A percentile compares a stretch with the other conserved stretches of the same genome.
Evolutionary conservation across 1,140 invertebrate genomes (phyloP).

Genomic region (Drosophila ironensis): DNA sequence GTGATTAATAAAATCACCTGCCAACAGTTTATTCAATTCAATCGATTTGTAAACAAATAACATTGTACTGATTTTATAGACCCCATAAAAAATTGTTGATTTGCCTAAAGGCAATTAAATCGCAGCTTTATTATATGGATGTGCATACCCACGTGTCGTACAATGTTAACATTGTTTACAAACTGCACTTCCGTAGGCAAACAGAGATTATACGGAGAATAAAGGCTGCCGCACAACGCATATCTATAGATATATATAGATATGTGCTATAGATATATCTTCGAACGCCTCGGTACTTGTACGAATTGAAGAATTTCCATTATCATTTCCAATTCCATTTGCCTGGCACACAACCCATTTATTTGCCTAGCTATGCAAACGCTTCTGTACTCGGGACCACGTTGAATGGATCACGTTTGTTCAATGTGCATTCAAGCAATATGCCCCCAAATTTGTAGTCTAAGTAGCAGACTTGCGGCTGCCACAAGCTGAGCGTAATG

Average conservation of each 20-base stretch:
- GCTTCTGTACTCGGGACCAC: neutral
- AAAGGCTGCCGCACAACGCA: slow-evolving; percentile 4
- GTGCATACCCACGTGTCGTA: slow-evolving; percentile 4
- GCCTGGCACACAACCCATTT: neutral
- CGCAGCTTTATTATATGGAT: slow-evolving; percentile 3
- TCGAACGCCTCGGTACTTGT: neutral
- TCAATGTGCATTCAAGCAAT: too few species aligned
- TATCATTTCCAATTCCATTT: slow-evolving; percentile 38
- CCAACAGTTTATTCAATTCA: too few species aligned
- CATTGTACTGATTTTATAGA: too few species aligned
- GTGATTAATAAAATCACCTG: too few species aligned
- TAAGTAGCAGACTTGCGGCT: neutral
- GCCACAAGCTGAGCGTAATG: slow-evolving; percentile 28
- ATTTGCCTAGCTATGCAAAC: slow-evolving; percentile 26
- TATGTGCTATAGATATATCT: too few species aligned
- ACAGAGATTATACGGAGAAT: slow-evolving; percentile 26
- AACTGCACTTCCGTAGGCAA: slow-evolving; percentile 21
- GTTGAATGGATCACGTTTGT: slow-evolving; percentile 34
- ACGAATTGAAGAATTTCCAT: slow-evolving; percentile 28
- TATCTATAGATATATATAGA: neutral
- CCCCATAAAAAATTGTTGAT: neutral
- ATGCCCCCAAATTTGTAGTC: too few species aligned
- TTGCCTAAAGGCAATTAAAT: neutral
- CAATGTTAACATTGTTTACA: too few species aligned
- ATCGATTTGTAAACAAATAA: too few species aligned